Percentiles rank a stretch among this genome's conserved stretches.
These are phyloP conservation scores for Gobio gobio DNA, from an alignment of 2,113 vertebrate genomes.

Conservation along the genomic window DNA sequence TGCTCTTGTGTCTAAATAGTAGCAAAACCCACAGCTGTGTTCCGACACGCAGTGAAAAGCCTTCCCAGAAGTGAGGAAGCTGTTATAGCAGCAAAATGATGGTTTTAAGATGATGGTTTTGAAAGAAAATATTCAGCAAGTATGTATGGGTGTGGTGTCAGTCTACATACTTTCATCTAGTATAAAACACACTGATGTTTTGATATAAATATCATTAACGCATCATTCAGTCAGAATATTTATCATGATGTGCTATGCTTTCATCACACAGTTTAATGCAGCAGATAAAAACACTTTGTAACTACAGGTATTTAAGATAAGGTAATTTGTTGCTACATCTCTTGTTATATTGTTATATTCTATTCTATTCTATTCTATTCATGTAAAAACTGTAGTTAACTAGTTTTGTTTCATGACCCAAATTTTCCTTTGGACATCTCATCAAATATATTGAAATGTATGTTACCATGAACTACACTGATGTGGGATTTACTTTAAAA, in stretches of 20 bases:
- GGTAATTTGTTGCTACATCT: neutral
- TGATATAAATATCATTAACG: neutral
- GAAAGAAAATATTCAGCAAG: neutral
- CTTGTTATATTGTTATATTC: too few relatives aligned
- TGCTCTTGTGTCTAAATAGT: neutral
- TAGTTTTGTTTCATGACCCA: neutral
- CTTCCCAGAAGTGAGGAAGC: constrained; percentile 21
- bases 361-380: neutral
- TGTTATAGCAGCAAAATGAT: neutral
- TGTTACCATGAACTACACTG: neutral
- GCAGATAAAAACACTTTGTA: neutral
- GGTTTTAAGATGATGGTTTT: neutral
- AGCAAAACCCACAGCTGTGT: constrained; percentile 27
- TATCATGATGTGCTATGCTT: neutral
- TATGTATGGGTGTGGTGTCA: neutral
- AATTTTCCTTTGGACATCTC: neutral
- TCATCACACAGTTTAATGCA: neutral
- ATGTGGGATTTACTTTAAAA: neutral
- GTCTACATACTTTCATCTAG: neutral
- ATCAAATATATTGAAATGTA: too few relatives aligned
- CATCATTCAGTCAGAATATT: neutral
- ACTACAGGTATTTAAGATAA: neutral
- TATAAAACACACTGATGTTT: neutral
- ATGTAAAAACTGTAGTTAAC: neutral
- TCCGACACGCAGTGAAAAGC: neutral